A percentile compares a stretch with the other conserved stretches of the same genome.
Conservation (phyloP, 53 echinoderm and acorn worm genomes). For the Holothuria scabra region DNA sequence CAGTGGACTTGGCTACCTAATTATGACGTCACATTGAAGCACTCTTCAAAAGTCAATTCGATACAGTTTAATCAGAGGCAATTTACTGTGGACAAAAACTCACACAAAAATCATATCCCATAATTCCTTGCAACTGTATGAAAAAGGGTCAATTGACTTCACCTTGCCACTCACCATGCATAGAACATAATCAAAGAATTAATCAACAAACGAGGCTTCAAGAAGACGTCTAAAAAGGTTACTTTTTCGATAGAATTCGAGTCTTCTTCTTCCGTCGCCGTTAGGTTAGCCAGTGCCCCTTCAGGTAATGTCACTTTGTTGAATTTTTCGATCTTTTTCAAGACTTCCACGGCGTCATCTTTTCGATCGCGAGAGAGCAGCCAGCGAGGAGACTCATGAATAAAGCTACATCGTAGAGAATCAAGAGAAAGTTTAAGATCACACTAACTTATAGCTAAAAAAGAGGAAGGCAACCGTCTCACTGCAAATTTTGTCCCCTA, state of each 20-base stretch:
- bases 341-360: constrained; percentile 55
- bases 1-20: too few species aligned
- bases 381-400: constrained; percentile 78
- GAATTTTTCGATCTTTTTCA: constrained; percentile 68
- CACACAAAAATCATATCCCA: too few species aligned
- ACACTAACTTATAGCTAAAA: too few species aligned
- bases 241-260: constrained; percentile 2
- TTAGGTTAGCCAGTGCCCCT: constrained; percentile 12
- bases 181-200: constrained; percentile 81
- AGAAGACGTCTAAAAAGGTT: constrained; percentile 74
- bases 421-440: too few species aligned
- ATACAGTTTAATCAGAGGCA: too few species aligned
- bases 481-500: too few species aligned
- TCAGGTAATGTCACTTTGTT: constrained; percentile 51
- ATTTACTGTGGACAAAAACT: too few species aligned
- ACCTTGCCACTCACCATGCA: constrained; percentile 67
- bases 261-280: neutral
- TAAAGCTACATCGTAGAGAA: constrained; percentile 41
- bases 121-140: too few species aligned
- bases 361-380: constrained; percentile 65
- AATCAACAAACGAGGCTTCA: constrained; percentile 55
- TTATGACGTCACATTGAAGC: too few species aligned
- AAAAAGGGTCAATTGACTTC: neutral
- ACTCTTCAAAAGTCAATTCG: too few species aligned
- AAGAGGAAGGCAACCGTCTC: too few species aligned